Conservation (phyloP, 2,888 invertebrate genomes). For the Folsomia manolachei region DNA sequence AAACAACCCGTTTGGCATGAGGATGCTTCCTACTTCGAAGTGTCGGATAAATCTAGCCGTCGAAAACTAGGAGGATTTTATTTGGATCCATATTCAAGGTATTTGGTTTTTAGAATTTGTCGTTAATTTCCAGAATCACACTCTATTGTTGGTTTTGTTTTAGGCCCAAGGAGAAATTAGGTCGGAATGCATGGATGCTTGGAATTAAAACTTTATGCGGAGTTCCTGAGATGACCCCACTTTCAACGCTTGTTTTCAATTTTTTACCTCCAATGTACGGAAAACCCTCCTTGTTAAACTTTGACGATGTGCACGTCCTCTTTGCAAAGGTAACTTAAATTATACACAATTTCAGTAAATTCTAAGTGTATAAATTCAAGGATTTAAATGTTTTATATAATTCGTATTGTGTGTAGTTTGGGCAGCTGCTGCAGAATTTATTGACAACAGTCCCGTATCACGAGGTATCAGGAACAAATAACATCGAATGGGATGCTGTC, state of each 20-base stretch:
- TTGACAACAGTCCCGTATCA: conserved; percentile 76
- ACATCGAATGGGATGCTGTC: conserved; percentile 91
- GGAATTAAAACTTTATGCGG: conserved; percentile 71
- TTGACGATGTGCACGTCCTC: conserved; percentile 70
- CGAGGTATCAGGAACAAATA: conserved; percentile 79
- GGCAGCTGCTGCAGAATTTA: conserved; percentile 80
- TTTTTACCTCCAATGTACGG: conserved; percentile 66
- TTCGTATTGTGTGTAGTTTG: conserved; percentile 75
- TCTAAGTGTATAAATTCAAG: too few relatives aligned
- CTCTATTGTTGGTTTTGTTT: conserved; percentile 28
- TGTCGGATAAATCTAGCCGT: conserved; percentile 63
- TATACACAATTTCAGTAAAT: too few relatives aligned
- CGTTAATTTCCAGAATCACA: neutral
- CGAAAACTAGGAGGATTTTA: conserved; percentile 49
- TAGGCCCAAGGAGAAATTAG: conserved; percentile 55
- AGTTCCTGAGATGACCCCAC: conserved; percentile 65
- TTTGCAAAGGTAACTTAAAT: conserved; percentile 65
- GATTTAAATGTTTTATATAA: too few relatives aligned
- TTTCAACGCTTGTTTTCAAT: conserved; percentile 78
- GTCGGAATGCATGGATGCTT: conserved; percentile 67
- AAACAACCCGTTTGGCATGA: conserved; percentile 66
- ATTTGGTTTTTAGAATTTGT: conserved; percentile 9
- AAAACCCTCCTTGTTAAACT: conserved; percentile 69
- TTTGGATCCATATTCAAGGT: conserved; percentile 49
- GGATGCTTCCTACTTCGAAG: conserved; percentile 77